Evolutionary conservation across 2,113 vertebrate species (phyloP), one percentile per base, ranked within the genome.

Genomic region (Pantherophis guttatus): DNA sequence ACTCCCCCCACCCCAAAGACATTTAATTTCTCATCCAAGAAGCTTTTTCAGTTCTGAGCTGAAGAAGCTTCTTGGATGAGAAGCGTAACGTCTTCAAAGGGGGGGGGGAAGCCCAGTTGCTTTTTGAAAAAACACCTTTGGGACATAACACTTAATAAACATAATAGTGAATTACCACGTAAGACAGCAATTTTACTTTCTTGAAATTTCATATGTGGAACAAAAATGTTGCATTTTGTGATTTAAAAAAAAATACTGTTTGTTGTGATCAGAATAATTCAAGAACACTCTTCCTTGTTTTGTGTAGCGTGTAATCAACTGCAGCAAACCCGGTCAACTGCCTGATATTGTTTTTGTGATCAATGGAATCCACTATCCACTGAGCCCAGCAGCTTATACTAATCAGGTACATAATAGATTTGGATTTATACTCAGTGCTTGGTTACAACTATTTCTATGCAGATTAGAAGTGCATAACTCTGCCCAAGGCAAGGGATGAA

Each of bases 281-380:
- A 70, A 50, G 21, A 44, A 86, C 3, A 13, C 59, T 62, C 48
- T 90, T 70, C 12, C 39, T 93, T 50, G 87, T 50, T 2, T 58
- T 90, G 92, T 65, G 33, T 92, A 98, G 97, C 96, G 95, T 93
- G 3, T 54, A 0, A 55, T 98, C 29, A 86, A 96, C 96, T 98
- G 97, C 8, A 88, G 91, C 90, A 95, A 53, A 4, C 29, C 98
- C 55, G 19, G 93, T 26, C 95, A 87, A 92, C 92, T 98, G 96
- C 98, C 98, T 0, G 54, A 93, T 0, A 91, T 98, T 89, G 94
- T 96, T 94, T 97, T 98, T 54, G 96, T 97, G 92, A 97, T 98
- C 57, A 24, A 92, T 0, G 96, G 97, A 50, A 24, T 62, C 0
- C 94, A 96, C 89, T 98, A 93, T 75, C 96, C 97, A 0, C 39